These are phyloP conservation scores for Tachina lurida DNA, from an alignment of 2,888 invertebrate genomes.

Conservation along the genomic window DNA sequence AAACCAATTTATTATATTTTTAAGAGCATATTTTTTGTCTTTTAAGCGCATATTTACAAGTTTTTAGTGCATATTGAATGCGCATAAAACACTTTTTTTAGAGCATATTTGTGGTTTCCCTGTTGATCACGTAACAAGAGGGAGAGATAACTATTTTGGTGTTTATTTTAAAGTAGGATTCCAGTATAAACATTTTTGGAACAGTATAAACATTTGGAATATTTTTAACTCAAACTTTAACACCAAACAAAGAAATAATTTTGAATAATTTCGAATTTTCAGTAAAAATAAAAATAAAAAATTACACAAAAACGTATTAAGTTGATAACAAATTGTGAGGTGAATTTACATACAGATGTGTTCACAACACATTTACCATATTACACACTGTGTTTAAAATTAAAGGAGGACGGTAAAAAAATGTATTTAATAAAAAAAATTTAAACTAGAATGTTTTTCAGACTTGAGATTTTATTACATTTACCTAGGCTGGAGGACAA, in stretches of 20 bases:
- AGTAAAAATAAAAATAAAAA: not conserved
- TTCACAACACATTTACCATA: not conserved
- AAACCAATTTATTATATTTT: no score
- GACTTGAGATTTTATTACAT: no score
- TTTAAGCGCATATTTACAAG: no score
- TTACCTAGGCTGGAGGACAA: no score
- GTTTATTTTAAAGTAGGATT: constrained; percentile 9
- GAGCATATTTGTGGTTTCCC: no score
- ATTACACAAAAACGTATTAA: not conserved
- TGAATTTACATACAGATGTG: constrained; percentile 43
- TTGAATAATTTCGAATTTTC: not conserved
- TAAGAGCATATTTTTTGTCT: no score
- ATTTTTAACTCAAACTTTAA: constrained; percentile 26
- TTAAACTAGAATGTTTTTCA: no score
- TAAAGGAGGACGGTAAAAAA: not conserved
- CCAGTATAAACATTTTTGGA: constrained; percentile 3
- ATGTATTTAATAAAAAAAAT: not conserved
- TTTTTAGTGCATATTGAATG: no score
- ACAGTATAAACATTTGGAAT: constrained; percentile 28
- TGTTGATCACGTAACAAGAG: not conserved
- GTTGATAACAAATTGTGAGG: constrained; percentile 58
- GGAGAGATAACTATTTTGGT: not conserved
- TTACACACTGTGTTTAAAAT: no score
- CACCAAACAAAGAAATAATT: constrained; percentile 41
- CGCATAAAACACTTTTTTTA: no score